Conservation (phyloP, 2,113 vertebrate species). For the Amazona vittata region DNA sequence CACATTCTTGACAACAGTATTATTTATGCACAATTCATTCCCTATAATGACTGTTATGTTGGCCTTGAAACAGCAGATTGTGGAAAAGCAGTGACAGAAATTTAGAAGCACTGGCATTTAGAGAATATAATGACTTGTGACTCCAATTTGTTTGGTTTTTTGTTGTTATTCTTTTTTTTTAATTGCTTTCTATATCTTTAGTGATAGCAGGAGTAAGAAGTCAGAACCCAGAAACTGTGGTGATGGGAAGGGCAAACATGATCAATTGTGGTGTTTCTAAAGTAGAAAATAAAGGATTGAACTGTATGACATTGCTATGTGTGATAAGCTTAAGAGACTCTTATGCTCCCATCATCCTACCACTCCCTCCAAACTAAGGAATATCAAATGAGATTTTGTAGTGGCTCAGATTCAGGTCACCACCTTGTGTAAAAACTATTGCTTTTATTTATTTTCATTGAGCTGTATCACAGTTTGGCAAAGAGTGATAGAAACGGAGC, state of each 20-base stretch:
- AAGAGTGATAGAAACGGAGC: neutral
- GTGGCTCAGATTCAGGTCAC: neutral
- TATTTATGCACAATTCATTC: neutral
- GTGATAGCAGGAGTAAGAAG: neutral
- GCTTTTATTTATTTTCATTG: neutral
- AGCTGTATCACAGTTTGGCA: neutral
- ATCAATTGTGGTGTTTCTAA: neutral
- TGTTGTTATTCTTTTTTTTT: neutral
- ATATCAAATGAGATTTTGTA: neutral
- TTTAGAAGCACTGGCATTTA: neutral
- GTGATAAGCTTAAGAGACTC: neutral
- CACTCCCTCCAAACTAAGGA: neutral
- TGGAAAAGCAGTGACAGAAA: neutral
- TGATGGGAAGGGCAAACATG: neutral
- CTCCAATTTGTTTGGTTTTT: neutral
- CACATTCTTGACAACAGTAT: neutral
- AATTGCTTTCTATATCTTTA: neutral
- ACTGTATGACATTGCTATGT: neutral
- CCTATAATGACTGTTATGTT: neutral
- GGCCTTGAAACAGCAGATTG: neutral
- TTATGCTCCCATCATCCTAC: neutral
- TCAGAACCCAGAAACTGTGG: neutral
- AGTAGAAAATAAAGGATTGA: neutral
- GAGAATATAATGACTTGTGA: neutral
- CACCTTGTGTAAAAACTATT: neutral